A percentile compares a stretch with the other conserved stretches of the same genome.
phyloP scores from a whole-genome alignment of 2,888 invertebrate genomes.

The Lepidochrysops patricia region DNA sequence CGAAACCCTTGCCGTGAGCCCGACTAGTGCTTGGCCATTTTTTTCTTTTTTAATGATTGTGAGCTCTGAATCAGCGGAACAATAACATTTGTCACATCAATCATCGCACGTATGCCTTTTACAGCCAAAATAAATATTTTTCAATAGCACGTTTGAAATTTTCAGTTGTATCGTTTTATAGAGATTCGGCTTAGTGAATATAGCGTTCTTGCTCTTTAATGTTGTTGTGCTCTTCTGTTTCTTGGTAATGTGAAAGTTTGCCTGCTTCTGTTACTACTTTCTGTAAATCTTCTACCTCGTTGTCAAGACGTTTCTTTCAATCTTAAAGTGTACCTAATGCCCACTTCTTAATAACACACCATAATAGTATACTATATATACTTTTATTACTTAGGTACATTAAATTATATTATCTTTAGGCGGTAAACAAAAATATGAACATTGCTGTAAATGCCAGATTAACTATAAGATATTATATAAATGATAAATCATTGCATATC shows the following conservation, averaged over 20 bases:
- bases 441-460: not conserved
- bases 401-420: too few relatives aligned
- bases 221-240: not conserved
- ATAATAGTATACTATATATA: too few relatives aligned
- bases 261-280: too few relatives aligned
- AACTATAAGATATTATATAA: not conserved
- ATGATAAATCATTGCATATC: not conserved
- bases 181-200: not conserved
- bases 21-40: not conserved
- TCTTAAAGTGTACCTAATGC: too few relatives aligned
- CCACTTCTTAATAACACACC: too few relatives aligned
- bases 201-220: not conserved
- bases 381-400: too few relatives aligned
- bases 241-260: too few relatives aligned
- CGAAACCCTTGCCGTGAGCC: not conserved
- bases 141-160: not conserved
- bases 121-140: slow-evolving; percentile 18
- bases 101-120: slow-evolving; percentile 22
- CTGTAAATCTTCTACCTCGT: too few relatives aligned
- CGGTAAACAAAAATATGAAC: not conserved
- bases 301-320: too few relatives aligned
- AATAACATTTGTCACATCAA: slow-evolving; percentile 18
- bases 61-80: slow-evolving; percentile 38
- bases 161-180: not conserved
- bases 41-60: slow-evolving; percentile 18